A percentile compares a stretch with the other conserved stretches of the same genome.
These are phyloP conservation scores for Euspilapteryx auroguttella DNA, from an alignment of 2,888 invertebrate species.

Conservation along the genomic window DNA sequence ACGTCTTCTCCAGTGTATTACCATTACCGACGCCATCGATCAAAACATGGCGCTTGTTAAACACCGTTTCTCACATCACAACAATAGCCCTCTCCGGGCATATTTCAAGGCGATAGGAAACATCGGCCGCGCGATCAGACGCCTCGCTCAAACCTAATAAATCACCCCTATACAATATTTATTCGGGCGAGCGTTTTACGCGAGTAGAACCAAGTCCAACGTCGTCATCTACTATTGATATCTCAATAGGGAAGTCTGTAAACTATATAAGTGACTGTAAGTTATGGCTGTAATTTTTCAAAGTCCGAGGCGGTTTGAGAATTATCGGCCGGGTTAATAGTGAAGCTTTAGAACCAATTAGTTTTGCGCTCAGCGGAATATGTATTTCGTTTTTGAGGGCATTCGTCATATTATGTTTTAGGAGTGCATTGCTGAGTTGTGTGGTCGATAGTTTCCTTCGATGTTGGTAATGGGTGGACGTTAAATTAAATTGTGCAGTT, in stretches of 20 bases:
- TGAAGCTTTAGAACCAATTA: constrained; percentile 43
- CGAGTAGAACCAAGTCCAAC: constrained; percentile 25
- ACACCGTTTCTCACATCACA: constrained; percentile 58
- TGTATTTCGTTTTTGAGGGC: too few relatives aligned
- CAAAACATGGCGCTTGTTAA: constrained; percentile 47
- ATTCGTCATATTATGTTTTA: too few relatives aligned
- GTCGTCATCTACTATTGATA: constrained; percentile 52
- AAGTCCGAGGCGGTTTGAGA: constrained; percentile 28
- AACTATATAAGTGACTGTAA: constrained; percentile 55
- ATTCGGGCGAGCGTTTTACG: constrained; percentile 34
- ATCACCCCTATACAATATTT: constrained; percentile 58
- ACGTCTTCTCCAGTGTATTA: constrained; percentile 6
- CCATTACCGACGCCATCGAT: constrained; percentile 33
- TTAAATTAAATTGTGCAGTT: too few relatives aligned
- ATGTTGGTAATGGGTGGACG: too few relatives aligned
- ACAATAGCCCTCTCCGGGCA: constrained; percentile 52
- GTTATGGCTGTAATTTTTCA: constrained; percentile 51
- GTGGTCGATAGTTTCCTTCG: too few relatives aligned
- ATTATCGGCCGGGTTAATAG: constrained; percentile 40
- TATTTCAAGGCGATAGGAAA: constrained; percentile 55
- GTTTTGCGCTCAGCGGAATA: constrained; percentile 12
- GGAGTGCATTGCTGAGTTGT: too few relatives aligned
- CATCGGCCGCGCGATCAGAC: constrained; percentile 44
- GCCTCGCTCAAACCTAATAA: constrained; percentile 40
- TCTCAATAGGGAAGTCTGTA: constrained; percentile 57